Evolutionary conservation across 2,113 vertebrate species (phyloP).

Genomic region (Synodontis membranacea): DNA sequence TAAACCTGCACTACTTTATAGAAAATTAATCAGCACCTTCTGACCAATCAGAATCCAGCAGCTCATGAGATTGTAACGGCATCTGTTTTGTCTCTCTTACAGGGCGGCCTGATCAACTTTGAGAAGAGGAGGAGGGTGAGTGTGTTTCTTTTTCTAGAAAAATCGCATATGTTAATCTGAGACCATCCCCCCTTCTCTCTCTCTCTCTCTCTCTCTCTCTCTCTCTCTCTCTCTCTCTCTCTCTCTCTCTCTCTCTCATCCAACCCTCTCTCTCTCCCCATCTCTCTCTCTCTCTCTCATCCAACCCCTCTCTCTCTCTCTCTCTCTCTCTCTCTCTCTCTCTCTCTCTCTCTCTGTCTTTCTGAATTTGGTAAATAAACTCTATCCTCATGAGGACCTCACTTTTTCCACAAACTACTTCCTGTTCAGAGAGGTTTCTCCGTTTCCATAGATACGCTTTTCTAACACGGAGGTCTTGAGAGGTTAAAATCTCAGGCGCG

Average conservation of each 20-base stretch:
- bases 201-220: background rate
- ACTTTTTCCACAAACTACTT: background rate
- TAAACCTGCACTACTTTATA: background rate
- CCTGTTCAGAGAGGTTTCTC: background rate
- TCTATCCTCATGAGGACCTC: background rate
- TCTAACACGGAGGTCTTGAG: background rate
- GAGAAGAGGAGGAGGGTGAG: slow-evolving; percentile 92
- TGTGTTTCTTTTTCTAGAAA: background rate
- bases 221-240: background rate
- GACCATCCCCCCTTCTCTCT: no score
- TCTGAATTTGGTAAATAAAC: background rate
- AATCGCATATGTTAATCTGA: no score
- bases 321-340: background rate
- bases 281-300: background rate
- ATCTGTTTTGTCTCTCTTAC: slow-evolving; percentile 61
- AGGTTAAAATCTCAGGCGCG: background rate
- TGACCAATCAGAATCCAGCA: background rate
- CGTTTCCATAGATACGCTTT: background rate
- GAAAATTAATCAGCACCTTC: background rate
- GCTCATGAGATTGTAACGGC: background rate
- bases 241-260: background rate
- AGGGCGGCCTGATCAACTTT: slow-evolving; percentile 94
- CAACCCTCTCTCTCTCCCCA: background rate
- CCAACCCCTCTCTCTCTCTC: background rate
- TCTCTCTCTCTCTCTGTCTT: background rate